phyloP scores from a whole-genome alignment of 92 coral and sea anemone species.

The Phenganax subtilis region DNA sequence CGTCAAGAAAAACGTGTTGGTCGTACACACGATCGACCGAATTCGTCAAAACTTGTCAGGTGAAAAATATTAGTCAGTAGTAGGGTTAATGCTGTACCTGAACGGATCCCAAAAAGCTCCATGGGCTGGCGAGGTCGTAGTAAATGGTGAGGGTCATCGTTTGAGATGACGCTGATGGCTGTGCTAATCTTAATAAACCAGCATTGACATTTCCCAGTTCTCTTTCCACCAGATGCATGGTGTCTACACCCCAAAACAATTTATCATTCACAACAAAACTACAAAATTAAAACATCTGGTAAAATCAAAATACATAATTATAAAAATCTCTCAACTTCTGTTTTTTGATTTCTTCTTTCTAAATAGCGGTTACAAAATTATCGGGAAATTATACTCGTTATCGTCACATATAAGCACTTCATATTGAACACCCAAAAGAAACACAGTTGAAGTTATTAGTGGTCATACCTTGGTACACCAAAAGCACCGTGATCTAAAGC shows the following conservation, averaged over 20 bases:
- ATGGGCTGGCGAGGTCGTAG: constrained; percentile 92
- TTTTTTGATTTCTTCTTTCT: no score
- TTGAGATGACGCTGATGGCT: constrained; percentile 57
- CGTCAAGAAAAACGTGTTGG: constrained; percentile 11
- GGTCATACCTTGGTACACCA: constrained; percentile 85
- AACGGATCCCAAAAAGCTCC: constrained; percentile 93
- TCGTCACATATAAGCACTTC: not conserved
- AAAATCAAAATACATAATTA: not conserved
- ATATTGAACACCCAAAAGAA: not conserved
- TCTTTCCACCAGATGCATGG: constrained; percentile 73
- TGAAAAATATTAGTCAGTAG: not conserved
- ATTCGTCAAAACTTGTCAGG: no score
- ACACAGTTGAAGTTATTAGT: not conserved
- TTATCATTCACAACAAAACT: constrained; percentile 80
- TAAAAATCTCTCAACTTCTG: not conserved
- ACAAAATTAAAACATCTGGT: not conserved
- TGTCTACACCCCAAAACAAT: constrained; percentile 80
- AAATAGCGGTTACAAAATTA: no score
- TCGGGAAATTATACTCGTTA: no score
- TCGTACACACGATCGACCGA: no score
- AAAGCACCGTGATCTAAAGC: constrained; percentile 90
- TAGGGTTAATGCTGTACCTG: constrained; percentile 57
- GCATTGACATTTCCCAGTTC: constrained; percentile 63
- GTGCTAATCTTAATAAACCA: constrained; percentile 54
- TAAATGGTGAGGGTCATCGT: constrained; percentile 72